Conservation (phyloP, 2,113 vertebrate species). For the Bos indicus region DNA sequence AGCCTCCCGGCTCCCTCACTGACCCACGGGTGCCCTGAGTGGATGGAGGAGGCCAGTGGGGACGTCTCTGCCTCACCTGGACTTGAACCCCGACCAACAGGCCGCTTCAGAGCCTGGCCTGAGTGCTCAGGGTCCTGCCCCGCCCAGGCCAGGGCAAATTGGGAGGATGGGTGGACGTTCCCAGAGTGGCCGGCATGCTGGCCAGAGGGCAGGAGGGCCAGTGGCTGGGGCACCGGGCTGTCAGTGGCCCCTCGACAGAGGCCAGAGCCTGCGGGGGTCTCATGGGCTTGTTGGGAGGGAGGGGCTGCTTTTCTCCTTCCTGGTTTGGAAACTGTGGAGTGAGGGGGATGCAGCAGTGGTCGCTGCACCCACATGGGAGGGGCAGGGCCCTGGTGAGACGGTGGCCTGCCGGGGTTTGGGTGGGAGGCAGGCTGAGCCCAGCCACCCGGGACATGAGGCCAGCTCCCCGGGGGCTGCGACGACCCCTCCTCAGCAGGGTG, state of each 20-base stretch:
- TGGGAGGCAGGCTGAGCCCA: neutral
- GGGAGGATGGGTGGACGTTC: accelerated
- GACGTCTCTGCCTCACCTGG: too few relatives aligned
- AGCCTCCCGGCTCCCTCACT: accelerated
- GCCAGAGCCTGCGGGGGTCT: neutral
- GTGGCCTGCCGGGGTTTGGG: neutral
- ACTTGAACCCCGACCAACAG: neutral
- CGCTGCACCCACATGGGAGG: neutral
- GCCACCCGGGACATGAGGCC: neutral
- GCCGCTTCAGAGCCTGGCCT: neutral
- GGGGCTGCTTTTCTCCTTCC: neutral
- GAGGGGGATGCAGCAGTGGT: accelerated
- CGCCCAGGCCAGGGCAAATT: neutral
- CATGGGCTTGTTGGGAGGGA: neutral
- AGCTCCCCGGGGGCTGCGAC: neutral
- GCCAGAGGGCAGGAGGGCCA: neutral
- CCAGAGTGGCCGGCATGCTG: neutral
- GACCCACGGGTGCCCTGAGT: accelerated
- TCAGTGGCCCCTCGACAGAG: neutral
- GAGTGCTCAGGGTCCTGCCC: neutral
- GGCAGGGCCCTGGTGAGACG: neutral
- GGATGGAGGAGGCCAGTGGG: neutral
- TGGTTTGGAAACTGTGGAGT: neutral
- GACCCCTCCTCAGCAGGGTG: neutral
- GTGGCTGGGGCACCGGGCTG: too few relatives aligned